Conservation (phyloP, 2,113 vertebrate species). For the Pseudorasbora parva region DNA sequence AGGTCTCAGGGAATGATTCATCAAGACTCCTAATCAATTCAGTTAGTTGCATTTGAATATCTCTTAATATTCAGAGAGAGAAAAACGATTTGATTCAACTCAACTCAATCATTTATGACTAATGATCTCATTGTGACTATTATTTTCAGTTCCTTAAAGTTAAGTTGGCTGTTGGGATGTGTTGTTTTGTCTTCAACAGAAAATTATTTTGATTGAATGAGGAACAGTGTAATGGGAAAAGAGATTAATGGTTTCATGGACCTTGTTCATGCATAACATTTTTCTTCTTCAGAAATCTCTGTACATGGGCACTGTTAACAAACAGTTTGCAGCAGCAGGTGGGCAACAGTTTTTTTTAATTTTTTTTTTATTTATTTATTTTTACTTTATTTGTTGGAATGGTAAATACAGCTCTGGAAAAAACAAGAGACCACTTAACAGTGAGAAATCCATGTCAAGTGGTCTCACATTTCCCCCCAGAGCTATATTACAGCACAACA, state of each 20-base stretch:
- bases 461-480: too few species aligned
- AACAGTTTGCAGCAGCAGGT: too few species aligned
- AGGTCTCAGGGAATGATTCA: not conserved
- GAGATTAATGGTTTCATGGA: not conserved
- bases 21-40: not conserved
- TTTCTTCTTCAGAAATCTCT: not conserved
- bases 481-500: not conserved
- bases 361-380: too few species aligned
- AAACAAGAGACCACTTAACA: too few species aligned
- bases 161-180: not conserved
- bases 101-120: not conserved
- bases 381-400: not conserved
- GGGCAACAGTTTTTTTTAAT: too few species aligned
- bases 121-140: not conserved
- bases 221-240: not conserved
- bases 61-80: not conserved
- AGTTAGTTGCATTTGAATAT: not conserved
- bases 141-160: not conserved
- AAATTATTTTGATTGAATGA: not conserved
- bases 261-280: not conserved
- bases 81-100: not conserved
- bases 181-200: not conserved
- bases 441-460: too few species aligned
- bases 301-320: too few species aligned
- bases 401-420: too few species aligned